A percentile compares a stretch with the other conserved stretches of the same genome.
These are phyloP conservation scores for Eristalis pertinax DNA, from an alignment of 2,888 invertebrate species.

Conservation along the genomic window DNA sequence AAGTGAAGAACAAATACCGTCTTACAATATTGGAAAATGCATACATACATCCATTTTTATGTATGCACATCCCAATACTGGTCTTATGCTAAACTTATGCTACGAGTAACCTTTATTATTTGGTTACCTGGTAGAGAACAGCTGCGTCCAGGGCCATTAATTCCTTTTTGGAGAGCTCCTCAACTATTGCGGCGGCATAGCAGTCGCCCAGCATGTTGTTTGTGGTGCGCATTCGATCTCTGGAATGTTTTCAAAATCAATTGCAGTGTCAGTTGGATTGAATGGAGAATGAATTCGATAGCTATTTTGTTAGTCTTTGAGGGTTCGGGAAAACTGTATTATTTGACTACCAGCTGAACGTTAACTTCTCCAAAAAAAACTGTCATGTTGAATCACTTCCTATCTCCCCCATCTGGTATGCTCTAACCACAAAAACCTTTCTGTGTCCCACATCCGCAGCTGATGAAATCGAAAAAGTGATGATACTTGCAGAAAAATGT, in stretches of 20 bases:
- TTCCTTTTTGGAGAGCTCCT: constrained; percentile 91
- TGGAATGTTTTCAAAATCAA: constrained; percentile 79
- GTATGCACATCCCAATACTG: not conserved
- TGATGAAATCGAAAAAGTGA: no score
- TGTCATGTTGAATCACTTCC: no score
- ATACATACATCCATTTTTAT: no score
- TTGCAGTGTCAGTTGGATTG: not conserved
- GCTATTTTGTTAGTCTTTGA: not conserved
- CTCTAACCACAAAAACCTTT: no score
- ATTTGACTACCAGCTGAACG: no score
- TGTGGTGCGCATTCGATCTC: constrained; percentile 92
- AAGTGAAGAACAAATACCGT: not conserved
- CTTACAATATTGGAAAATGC: no score
- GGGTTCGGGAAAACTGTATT: no score
- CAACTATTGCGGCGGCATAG: constrained; percentile 92
- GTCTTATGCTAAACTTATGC: not conserved
- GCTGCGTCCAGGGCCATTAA: constrained; percentile 89
- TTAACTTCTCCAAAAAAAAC: no score
- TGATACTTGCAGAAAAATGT: no score
- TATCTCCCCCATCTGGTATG: no score
- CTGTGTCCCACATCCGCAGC: no score
- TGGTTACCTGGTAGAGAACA: constrained; percentile 83
- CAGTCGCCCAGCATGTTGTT: constrained; percentile 95
- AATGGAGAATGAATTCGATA: not conserved
- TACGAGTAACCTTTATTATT: constrained; percentile 2